Conservation (phyloP, 2,888 invertebrate species). For the Leucophora obtusa region DNA sequence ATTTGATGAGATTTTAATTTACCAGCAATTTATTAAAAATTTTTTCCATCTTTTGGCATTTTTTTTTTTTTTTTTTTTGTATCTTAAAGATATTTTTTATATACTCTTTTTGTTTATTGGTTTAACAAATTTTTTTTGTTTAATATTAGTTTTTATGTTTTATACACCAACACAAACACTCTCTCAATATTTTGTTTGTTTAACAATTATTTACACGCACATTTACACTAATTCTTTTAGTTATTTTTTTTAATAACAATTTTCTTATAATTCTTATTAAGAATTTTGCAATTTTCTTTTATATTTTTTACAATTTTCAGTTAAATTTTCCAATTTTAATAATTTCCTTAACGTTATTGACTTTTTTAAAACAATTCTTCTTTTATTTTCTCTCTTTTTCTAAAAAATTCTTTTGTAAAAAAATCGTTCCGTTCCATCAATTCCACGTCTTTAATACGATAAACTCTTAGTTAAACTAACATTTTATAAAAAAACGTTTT, state of each 20-base stretch:
- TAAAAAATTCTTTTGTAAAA: slow-evolving; percentile 1
- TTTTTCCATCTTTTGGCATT: neutral
- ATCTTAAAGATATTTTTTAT: slow-evolving; percentile 30
- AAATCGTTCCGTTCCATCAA: slow-evolving; percentile 16
- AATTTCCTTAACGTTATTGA: neutral
- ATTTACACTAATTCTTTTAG: neutral
- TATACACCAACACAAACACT: neutral
- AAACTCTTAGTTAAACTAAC: slow-evolving; percentile 49
- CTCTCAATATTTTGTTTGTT: neutral
- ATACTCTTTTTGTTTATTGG: neutral
- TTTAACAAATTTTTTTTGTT: slow-evolving; percentile 10
- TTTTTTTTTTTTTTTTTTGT: neutral
- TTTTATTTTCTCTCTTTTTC: neutral
- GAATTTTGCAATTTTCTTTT: neutral
- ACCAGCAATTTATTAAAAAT: neutral
- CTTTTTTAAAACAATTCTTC: neutral
- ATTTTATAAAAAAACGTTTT: slow-evolving; percentile 12
- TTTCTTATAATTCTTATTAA: neutral
- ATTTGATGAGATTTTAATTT: slow-evolving; percentile 48
- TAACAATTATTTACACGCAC: neutral
- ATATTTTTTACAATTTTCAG: neutral
- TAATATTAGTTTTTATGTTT: neutral
- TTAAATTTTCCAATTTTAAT: neutral
- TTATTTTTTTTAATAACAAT: neutral
- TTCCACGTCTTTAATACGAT: slow-evolving; percentile 29